Percentiles rank a stretch among this genome's conserved stretches.
Evolutionary conservation across 2,113 vertebrate genomes (phyloP).

Genomic region (Oreamnos americanus): DNA sequence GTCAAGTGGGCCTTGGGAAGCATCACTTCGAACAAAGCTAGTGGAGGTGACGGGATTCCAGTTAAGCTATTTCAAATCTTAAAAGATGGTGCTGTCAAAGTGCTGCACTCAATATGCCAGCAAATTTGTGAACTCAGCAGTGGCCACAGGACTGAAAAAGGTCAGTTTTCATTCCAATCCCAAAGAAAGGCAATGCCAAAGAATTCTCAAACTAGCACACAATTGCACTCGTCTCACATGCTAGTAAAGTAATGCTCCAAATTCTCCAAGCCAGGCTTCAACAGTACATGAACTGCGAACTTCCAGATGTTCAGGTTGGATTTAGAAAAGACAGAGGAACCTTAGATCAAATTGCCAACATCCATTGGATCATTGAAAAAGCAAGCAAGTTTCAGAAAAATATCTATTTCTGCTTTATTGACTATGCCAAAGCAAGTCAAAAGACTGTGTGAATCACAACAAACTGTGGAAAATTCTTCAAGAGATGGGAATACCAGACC

Average conservation of each 20-base stretch:
- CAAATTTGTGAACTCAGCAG: not conserved
- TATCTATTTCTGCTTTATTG: not conserved
- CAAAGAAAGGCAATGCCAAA: not conserved
- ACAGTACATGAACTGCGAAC: not conserved
- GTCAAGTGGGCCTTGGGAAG: not conserved
- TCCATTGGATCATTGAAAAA: not conserved
- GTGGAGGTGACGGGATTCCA: not conserved
- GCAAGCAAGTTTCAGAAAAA: no score
- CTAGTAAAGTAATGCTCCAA: no score
- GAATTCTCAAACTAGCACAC: not conserved
- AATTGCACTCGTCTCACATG: no score
- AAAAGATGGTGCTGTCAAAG: not conserved
- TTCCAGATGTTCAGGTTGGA: not conserved
- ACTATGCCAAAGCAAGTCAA: not conserved
- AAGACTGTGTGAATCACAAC: not conserved
- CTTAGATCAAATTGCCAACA: not conserved
- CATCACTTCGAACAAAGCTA: not conserved
- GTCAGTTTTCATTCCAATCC: not conserved
- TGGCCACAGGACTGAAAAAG: not conserved
- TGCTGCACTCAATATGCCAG: not conserved
- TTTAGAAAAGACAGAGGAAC: not conserved
- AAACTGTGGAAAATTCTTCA: not conserved
- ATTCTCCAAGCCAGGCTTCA: no score
- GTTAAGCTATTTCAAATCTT: not conserved
- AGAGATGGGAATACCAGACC: not conserved